Conservation (phyloP, 2,113 vertebrate species). For the Geococcyx californianus region DNA sequence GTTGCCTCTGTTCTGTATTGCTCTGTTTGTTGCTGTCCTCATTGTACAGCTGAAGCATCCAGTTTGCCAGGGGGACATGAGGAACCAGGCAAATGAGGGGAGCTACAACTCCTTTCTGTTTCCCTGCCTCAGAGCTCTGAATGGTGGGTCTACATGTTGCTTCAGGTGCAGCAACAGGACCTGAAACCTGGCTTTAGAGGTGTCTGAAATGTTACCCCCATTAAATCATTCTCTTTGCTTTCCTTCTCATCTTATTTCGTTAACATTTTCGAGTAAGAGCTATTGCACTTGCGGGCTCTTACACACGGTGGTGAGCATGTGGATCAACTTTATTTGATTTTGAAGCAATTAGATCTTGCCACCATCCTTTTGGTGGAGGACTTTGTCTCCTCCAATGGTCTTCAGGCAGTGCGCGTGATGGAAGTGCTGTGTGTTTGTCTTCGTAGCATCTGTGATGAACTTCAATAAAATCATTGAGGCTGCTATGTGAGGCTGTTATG, state of each 20-base stretch:
- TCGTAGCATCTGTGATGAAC: background rate
- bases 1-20: background rate
- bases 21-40: background rate
- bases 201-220: background rate
- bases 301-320: background rate
- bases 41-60: background rate
- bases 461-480: background rate
- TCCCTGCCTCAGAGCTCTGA: background rate
- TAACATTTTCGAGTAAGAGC: background rate
- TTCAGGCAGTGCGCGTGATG: background rate
- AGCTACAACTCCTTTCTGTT: background rate
- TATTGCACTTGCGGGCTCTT: background rate
- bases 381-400: background rate
- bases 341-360: background rate
- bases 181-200: background rate
- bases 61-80: background rate
- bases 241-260: background rate
- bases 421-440: background rate
- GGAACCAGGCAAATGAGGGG: background rate
- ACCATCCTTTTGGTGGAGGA: background rate
- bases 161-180: background rate
- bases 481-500: background rate
- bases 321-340: slow-evolving; percentile 26
- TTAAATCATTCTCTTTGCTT: background rate
- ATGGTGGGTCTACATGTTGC: accelerated